phyloP scores from a whole-genome alignment of 2,113 vertebrate species.

The Ammodytes marinus region DNA sequence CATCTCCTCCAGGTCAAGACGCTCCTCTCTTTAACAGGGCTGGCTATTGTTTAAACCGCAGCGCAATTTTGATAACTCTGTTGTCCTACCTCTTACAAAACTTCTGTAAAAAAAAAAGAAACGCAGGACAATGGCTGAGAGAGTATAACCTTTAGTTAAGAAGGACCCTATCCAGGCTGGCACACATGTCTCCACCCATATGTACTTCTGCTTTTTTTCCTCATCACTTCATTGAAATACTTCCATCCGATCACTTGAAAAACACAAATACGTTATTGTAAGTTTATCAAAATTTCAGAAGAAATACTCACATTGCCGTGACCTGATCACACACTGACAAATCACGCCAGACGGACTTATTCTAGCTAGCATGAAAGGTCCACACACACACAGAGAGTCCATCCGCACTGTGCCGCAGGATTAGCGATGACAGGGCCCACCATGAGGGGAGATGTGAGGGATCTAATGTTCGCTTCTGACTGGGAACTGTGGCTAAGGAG shows the following conservation, averaged over 20 bases:
- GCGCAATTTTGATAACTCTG: slow-evolving; percentile 54
- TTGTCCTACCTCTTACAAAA: slow-evolving; percentile 31
- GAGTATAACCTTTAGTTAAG: slow-evolving; percentile 21
- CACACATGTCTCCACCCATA: slow-evolving; percentile 23
- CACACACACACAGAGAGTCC: neutral
- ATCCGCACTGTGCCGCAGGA: neutral
- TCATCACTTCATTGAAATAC: slow-evolving; percentile 26
- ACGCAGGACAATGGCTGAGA: slow-evolving; percentile 21
- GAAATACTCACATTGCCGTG: neutral
- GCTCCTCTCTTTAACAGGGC: slow-evolving; percentile 64
- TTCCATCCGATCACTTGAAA: slow-evolving; percentile 15
- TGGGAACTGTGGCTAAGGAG: slow-evolving; percentile 43
- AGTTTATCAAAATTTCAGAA: slow-evolving; percentile 10
- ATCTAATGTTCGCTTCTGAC: slow-evolving; percentile 24
- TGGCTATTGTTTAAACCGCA: slow-evolving; percentile 81
- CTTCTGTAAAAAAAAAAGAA: slow-evolving; percentile 27
- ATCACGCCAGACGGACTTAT: neutral
- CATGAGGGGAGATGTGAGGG: slow-evolving; percentile 33
- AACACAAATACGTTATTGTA: slow-evolving; percentile 10
- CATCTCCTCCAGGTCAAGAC: slow-evolving; percentile 52
- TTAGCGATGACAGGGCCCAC: slow-evolving; percentile 58
- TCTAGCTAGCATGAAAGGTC: neutral
- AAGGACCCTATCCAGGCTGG: slow-evolving; percentile 17
- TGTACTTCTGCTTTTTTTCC: slow-evolving; percentile 21
- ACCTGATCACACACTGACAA: slow-evolving; percentile 5